Percentiles rank a stretch among this genome's conserved stretches.
Conservation (phyloP, 2,113 vertebrate genomes). For the Bambusicola thoracicus region DNA sequence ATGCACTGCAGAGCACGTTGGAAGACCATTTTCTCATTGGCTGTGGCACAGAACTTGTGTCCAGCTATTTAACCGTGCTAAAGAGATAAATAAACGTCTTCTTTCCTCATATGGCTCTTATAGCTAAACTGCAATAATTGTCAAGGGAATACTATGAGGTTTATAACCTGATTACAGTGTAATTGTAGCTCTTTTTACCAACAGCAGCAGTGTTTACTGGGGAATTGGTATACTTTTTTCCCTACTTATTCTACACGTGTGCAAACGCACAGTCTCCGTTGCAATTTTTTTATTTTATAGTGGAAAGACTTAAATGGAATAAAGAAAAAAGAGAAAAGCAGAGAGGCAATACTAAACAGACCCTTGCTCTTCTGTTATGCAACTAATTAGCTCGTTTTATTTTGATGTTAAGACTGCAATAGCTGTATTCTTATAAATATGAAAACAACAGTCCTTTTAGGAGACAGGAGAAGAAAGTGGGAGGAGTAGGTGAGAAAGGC, state of each 20-base stretch:
- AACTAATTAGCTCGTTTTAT: constrained; percentile 23
- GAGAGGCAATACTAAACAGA: neutral
- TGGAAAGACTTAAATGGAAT: neutral
- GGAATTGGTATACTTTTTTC: neutral
- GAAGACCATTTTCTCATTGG: neutral
- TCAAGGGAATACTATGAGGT: neutral
- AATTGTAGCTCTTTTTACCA: neutral
- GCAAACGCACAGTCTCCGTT: neutral
- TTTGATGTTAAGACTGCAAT: neutral
- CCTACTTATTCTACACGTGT: neutral
- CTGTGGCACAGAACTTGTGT: neutral
- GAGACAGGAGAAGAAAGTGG: neutral
- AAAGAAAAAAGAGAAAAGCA: neutral
- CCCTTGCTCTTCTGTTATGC: neutral
- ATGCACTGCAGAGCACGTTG: neutral
- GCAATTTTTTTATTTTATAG: neutral
- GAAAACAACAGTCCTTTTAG: neutral
- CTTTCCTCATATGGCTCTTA: neutral
- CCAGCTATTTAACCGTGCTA: neutral
- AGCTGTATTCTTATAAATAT: neutral
- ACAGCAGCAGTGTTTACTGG: neutral
- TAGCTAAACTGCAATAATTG: neutral
- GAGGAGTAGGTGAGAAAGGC: constrained; percentile 27
- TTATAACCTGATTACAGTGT: neutral
- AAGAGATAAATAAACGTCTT: neutral